Conservation (phyloP, 2,888 invertebrate species). For the Neoaliturus tenellus region DNA sequence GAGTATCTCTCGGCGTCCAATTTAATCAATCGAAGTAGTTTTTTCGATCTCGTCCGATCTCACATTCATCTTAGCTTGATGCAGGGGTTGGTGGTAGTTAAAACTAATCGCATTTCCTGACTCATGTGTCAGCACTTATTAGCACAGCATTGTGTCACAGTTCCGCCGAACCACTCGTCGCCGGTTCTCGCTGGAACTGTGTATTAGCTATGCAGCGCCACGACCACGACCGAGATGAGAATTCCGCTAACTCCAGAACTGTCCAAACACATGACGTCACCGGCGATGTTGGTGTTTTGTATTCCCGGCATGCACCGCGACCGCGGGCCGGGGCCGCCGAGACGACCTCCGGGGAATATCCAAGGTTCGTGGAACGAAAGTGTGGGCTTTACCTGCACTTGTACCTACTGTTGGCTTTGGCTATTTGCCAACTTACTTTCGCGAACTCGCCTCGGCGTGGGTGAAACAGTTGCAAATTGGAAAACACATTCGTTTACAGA, state of each 20-base stretch:
- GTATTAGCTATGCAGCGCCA: neutral
- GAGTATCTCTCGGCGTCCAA: no score
- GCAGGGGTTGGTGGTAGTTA: no score
- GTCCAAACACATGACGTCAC: slow-evolving; percentile 7
- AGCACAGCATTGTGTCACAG: neutral
- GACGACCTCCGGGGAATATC: neutral
- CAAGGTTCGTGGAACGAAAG: neutral
- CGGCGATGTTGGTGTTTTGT: no score
- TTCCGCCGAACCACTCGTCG: neutral
- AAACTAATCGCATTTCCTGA: no score
- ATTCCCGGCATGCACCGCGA: neutral
- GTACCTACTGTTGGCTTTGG: neutral
- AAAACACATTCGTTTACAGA: no score
- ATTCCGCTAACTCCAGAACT: neutral
- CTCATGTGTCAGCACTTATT: no score
- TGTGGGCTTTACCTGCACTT: neutral
- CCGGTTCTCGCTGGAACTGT: neutral
- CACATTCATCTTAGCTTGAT: no score
- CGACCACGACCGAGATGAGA: neutral
- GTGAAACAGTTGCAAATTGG: neutral
- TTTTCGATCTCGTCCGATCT: no score
- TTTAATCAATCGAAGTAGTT: no score
- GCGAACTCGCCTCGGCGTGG: neutral
- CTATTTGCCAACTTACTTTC: neutral
- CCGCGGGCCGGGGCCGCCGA: neutral